These are phyloP conservation scores for Murina feae DNA, from an alignment of 2,113 vertebrate genomes.

Conservation along the genomic window DNA sequence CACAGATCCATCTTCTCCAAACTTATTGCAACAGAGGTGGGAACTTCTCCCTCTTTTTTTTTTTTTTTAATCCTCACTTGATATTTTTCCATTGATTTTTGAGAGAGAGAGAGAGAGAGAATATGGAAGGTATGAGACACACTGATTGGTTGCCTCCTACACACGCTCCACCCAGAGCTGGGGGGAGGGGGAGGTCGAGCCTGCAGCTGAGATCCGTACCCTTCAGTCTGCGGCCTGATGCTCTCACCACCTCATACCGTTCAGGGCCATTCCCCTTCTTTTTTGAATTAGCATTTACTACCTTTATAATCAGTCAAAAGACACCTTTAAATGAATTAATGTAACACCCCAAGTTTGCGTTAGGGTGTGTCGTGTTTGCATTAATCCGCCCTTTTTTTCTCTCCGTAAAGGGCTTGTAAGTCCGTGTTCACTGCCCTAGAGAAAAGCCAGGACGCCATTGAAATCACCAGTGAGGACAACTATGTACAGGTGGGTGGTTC, in stretches of 20 bases:
- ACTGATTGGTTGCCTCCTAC: background rate
- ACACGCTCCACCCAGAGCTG: too few species aligned
- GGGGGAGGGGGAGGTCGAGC: too few species aligned
- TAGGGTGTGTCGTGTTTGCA: background rate
- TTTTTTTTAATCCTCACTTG: background rate
- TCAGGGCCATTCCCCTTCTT: background rate
- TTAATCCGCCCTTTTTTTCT: conserved; percentile 27
- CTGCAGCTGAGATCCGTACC: background rate
- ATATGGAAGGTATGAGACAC: background rate
- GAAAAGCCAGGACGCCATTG: conserved; percentile 97
- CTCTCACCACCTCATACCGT: too few species aligned
- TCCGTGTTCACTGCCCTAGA: conserved; percentile 96
- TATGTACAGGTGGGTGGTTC: conserved; percentile 91
- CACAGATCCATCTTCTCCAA: background rate
- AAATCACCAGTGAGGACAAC: conserved; percentile 97
- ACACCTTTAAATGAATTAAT: background rate
- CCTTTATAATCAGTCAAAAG: background rate
- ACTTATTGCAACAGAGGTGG: background rate
- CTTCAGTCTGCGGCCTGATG: too few species aligned
- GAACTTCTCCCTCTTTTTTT: background rate
- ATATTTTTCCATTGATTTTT: too few species aligned
- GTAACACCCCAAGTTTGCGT: background rate
- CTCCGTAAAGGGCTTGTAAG: conserved; percentile 89
- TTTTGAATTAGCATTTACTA: background rate
- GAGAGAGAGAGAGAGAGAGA: too few species aligned